Conservation (phyloP, 2,113 vertebrate species). For the Phodopus roborovskii region DNA sequence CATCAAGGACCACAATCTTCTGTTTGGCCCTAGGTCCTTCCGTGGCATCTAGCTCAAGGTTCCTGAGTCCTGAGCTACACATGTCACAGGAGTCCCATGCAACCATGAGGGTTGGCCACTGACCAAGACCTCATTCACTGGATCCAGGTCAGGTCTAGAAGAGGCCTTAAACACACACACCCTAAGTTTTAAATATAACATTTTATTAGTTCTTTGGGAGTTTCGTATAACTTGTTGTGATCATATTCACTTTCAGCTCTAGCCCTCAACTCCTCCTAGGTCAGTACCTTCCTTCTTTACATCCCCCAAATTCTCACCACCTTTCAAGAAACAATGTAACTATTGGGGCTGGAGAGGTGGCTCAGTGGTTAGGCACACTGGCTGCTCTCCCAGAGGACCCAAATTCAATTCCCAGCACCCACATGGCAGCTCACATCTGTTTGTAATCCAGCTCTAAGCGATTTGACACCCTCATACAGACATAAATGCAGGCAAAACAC, state of each 20-base stretch:
- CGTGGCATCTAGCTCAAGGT: neutral
- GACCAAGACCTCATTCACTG: neutral
- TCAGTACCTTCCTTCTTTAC: neutral
- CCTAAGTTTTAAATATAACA: neutral
- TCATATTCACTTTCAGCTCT: neutral
- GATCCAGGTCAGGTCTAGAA: neutral
- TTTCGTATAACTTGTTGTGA: neutral
- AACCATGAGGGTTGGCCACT: neutral
- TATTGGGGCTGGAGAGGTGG: neutral
- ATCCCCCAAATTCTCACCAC: neutral
- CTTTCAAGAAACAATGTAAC: neutral
- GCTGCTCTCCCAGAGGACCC: neutral
- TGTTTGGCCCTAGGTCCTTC: conserved; percentile 2
- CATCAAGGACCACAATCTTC: neutral
- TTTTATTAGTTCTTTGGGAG: neutral
- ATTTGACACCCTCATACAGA: neutral
- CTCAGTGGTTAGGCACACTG: neutral
- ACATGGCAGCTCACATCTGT: neutral
- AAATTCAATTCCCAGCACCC: neutral
- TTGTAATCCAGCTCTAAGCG: neutral
- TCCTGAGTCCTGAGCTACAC: neutral
- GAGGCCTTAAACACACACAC: neutral
- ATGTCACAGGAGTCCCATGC: neutral
- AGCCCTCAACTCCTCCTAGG: neutral
- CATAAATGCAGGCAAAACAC: neutral